Percentiles rank a stretch among this genome's conserved stretches.
phyloP scores from a whole-genome alignment of 2,113 vertebrate species.

The Noturus placidus region DNA sequence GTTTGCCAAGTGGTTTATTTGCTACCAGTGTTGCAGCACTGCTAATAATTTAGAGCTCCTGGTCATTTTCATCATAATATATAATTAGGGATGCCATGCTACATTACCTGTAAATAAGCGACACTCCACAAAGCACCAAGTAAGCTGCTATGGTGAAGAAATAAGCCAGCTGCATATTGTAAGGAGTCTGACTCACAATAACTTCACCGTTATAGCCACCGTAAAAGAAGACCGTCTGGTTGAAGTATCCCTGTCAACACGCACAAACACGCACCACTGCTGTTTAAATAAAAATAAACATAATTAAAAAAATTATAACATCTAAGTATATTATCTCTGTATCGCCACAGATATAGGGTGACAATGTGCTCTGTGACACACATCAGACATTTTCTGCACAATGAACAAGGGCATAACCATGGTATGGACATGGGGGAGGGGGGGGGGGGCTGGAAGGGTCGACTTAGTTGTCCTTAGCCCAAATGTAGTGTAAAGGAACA shows the following conservation, averaged over 20 bases:
- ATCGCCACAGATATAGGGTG: neutral
- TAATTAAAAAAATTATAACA: neutral
- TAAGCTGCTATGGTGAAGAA: slow-evolving; percentile 86
- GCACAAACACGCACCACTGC: neutral
- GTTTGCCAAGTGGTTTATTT: neutral
- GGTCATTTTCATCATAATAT: neutral
- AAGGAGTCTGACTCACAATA: slow-evolving; percentile 61
- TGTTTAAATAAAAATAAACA: neutral
- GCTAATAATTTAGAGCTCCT: neutral
- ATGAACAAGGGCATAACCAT: too few relatives aligned
- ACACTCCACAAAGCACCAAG: slow-evolving; percentile 82
- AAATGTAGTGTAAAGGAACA: too few relatives aligned
- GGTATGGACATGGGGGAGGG: too few relatives aligned
- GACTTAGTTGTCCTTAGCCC: too few relatives aligned
- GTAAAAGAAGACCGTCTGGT: slow-evolving; percentile 82
- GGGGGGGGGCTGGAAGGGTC: too few relatives aligned
- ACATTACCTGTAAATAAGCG: slow-evolving; percentile 83
- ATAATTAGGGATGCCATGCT: neutral
- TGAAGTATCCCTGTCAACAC: slow-evolving; percentile 72
- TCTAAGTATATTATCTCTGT: neutral
- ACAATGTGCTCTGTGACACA: neutral
- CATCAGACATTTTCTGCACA: neutral
- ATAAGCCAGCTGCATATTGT: slow-evolving; percentile 91
- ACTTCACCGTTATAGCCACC: slow-evolving; percentile 81
- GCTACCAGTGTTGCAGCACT: neutral